These are phyloP conservation scores for Wiebesia pumilae DNA, from an alignment of 1,140 invertebrate genomes.

Conservation along the genomic window DNA sequence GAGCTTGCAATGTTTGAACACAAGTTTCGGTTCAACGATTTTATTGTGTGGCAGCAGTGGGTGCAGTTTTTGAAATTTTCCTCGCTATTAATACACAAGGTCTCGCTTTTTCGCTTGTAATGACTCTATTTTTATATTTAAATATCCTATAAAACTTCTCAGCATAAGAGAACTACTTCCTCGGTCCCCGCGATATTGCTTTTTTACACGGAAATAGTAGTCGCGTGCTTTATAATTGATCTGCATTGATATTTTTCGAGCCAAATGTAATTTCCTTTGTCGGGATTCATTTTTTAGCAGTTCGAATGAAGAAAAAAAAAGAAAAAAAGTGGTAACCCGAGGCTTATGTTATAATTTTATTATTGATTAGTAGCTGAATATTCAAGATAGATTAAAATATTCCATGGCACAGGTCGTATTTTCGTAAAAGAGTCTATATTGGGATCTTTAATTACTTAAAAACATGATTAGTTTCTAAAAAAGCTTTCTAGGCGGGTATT, in stretches of 20 bases:
- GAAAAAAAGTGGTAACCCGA: neutral
- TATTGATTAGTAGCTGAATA: neutral
- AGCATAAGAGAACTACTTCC: neutral
- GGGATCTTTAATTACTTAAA: neutral
- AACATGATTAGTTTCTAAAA: neutral
- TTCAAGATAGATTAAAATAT: neutral
- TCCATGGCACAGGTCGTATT: neutral
- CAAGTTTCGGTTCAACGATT: neutral
- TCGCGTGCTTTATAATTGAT: too few relatives aligned
- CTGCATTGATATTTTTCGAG: too few relatives aligned
- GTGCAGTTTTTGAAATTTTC: neutral
- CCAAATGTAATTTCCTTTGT: too few relatives aligned
- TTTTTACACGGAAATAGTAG: too few relatives aligned
- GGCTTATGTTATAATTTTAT: neutral
- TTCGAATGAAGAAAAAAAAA: neutral
- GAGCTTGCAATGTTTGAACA: neutral
- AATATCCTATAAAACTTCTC: neutral
- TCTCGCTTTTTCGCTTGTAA: neutral
- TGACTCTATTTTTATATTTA: neutral
- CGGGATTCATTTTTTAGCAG: neutral
- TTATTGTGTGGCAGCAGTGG: neutral
- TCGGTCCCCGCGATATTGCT: neutral
- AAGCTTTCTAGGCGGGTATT: neutral
- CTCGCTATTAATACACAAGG: slow-evolving; percentile 1
- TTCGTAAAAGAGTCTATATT: neutral